Conservation (phyloP, 2,113 vertebrate species). For the Alethe castanea region DNA sequence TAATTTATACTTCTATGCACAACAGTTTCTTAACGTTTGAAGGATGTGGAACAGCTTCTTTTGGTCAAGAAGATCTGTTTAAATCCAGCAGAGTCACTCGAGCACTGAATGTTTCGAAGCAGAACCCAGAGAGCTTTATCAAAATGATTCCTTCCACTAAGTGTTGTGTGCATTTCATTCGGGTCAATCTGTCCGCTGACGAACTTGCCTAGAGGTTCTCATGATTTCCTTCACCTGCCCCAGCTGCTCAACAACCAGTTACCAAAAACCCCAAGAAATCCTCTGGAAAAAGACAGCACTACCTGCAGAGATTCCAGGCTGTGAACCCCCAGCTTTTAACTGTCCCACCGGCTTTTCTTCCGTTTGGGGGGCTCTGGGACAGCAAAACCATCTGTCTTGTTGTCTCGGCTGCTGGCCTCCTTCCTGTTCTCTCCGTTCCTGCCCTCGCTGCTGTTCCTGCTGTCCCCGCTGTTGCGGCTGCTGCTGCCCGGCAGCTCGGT, state of each 20-base stretch:
- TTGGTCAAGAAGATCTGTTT: background rate
- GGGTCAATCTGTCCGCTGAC: slow-evolving; percentile 7
- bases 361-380: slow-evolving; percentile 93
- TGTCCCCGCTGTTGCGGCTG: slow-evolving; percentile 38
- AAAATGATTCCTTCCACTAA: slow-evolving; percentile 42
- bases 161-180: background rate
- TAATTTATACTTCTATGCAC: background rate
- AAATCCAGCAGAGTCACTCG: slow-evolving; percentile 39
- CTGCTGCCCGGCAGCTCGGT: background rate
- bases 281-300: slow-evolving; percentile 64
- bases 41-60: slow-evolving; percentile 1
- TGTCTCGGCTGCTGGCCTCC: slow-evolving; percentile 63
- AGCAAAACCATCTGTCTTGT: slow-evolving; percentile 88
- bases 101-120: slow-evolving; percentile 45
- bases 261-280: slow-evolving; percentile 48
- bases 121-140: slow-evolving; percentile 57
- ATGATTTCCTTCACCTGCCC: slow-evolving; percentile 35
- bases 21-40: slow-evolving; percentile 3
- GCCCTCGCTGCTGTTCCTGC: slow-evolving; percentile 66
- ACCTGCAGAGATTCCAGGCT: slow-evolving; percentile 13
- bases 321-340: slow-evolving; percentile 70
- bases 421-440: slow-evolving; percentile 68
- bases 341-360: slow-evolving; percentile 98
- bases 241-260: slow-evolving; percentile 60
- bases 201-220: background rate